Evolutionary conservation across 2,113 vertebrate genomes (phyloP).

Genomic region (Pachyramphus minor): DNA sequence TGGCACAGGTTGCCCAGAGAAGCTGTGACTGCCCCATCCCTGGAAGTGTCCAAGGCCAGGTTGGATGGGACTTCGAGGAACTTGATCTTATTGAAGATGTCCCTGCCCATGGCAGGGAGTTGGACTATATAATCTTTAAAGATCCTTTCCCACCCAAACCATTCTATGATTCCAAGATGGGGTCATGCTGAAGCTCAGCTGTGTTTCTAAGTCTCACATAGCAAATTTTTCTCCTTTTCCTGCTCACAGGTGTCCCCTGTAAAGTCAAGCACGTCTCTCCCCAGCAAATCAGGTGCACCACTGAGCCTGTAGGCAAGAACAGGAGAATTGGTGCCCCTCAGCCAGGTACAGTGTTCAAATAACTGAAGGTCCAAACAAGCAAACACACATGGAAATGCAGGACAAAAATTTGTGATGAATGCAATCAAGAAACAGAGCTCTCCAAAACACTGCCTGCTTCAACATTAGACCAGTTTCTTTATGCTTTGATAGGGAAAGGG

Average conservation of each 20-base stretch:
- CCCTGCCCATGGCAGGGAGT: not conserved
- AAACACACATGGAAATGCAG: not conserved
- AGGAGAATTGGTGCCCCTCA: conserved; percentile 29
- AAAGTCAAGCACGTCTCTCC: conserved; percentile 52
- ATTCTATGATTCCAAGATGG: not conserved
- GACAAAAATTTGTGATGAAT: not conserved
- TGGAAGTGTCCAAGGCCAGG: not conserved
- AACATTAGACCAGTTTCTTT: not conserved
- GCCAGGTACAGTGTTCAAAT: conserved; percentile 50
- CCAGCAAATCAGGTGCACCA: conserved; percentile 65
- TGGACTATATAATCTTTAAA: not conserved
- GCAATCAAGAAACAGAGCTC: accelerated
- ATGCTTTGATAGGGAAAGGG: not conserved
- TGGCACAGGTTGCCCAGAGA: not conserved
- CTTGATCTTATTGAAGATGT: not conserved
- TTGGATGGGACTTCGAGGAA: not conserved
- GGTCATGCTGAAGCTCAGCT: not conserved
- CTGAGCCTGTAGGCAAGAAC: not conserved
- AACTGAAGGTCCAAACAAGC: not conserved
- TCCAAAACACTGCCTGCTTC: not conserved
- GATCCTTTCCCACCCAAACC: not conserved
- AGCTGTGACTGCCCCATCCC: not conserved
- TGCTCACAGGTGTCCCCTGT: conserved; percentile 62
- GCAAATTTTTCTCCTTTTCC: not conserved
- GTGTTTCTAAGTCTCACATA: not conserved